Evolutionary conservation across 2,888 invertebrate species (phyloP).

Genomic region (Pyrocoelia pectoralis): DNA sequence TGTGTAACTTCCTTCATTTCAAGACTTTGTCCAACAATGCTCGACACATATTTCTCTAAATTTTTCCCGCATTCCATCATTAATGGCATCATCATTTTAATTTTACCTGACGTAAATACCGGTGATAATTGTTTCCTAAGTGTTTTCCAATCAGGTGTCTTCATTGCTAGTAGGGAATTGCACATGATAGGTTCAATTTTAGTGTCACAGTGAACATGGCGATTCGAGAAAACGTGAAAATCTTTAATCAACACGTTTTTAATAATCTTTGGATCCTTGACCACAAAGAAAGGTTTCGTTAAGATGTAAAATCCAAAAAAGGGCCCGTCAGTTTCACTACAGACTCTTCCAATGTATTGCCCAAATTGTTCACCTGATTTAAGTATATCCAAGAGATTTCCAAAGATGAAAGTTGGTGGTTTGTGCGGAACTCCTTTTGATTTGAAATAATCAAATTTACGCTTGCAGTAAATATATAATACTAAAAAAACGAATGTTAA

Average conservation of each 20-base stretch:
- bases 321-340: conserved; percentile 47
- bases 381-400: conserved; percentile 56
- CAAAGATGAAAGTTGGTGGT: conserved; percentile 56
- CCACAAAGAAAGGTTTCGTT: conserved; percentile 60
- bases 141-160: conserved; percentile 63
- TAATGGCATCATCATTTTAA: conserved; percentile 63
- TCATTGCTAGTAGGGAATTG: conserved; percentile 58
- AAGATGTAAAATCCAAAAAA: conserved; percentile 63
- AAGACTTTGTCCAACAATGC: conserved; percentile 26
- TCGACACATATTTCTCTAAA: conserved; percentile 43
- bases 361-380: conserved; percentile 50
- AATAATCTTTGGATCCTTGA: conserved; percentile 60
- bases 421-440: conserved; percentile 54
- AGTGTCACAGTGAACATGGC: conserved; percentile 57
- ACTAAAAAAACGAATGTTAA: background rate
- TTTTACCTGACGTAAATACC: conserved; percentile 64
- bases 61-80: conserved; percentile 56
- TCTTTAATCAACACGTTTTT: conserved; percentile 61
- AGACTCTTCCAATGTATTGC: conserved; percentile 48
- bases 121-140: conserved; percentile 63
- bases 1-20: conserved; percentile 53
- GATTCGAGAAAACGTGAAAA: conserved; percentile 61
- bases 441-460: conserved; percentile 58
- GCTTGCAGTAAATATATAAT: conserved; percentile 2
- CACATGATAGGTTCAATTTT: conserved; percentile 58